phyloP scores from a whole-genome alignment of 2,113 vertebrate genomes.

The Theropithecus gelada region DNA sequence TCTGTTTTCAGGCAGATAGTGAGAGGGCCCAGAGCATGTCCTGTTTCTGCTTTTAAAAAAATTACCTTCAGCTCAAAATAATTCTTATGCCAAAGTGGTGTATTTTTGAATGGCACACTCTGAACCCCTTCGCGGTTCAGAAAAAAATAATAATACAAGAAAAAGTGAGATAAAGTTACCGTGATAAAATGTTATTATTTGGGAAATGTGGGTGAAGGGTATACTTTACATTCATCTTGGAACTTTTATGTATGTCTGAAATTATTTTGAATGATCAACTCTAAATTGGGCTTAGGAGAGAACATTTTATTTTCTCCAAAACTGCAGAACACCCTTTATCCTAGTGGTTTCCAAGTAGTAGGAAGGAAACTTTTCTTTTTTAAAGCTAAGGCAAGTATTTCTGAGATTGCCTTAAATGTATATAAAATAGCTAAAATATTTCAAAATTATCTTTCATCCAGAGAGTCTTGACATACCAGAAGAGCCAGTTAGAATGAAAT shows the following conservation, averaged over 20 bases:
- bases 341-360: not conserved
- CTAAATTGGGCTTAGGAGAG: not conserved
- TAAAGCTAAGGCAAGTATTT: not conserved
- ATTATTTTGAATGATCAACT: conserved; percentile 30
- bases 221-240: not conserved
- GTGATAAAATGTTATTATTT: not conserved
- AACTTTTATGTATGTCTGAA: not conserved
- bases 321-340: not conserved
- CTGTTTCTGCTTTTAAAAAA: not conserved
- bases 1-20: not conserved
- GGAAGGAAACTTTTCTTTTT: not conserved
- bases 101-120: not conserved
- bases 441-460: not conserved
- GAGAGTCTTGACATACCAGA: not conserved
- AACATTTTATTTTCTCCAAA: conserved; percentile 30
- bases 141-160: not conserved
- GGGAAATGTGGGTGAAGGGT: not conserved
- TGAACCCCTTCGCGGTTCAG: not conserved
- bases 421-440: not conserved
- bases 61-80: not conserved
- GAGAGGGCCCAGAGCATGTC: not conserved
- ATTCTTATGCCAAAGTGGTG: not conserved
- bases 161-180: not conserved
- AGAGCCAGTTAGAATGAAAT: not conserved
- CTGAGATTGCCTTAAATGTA: not conserved